These are phyloP conservation scores for Craterocephalus amniculus DNA, from an alignment of 2,797 vertebrate species.

Conservation along the genomic window DNA sequence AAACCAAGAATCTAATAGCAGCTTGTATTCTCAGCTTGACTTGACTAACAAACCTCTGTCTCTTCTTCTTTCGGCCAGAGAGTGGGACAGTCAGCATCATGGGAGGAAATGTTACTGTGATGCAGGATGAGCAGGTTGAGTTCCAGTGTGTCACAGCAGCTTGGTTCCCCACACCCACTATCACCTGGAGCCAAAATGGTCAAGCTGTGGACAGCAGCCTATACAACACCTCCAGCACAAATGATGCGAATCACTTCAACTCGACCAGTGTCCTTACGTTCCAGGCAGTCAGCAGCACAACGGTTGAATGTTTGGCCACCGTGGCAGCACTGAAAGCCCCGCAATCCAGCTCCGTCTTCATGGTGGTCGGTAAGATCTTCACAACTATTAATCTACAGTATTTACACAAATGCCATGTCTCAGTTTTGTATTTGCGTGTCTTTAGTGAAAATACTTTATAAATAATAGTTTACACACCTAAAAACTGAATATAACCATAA, in stretches of 20 bases:
- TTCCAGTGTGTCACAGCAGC: slow-evolving; percentile 65
- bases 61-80: slow-evolving; percentile 53
- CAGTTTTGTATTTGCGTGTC: not conserved
- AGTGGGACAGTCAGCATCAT: slow-evolving; percentile 68
- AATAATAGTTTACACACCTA: too few species aligned
- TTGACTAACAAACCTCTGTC: not conserved
- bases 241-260: slow-evolving; percentile 52
- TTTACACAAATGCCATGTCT: not conserved
- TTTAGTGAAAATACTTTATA: too few species aligned
- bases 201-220: slow-evolving; percentile 32
- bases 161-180: slow-evolving; percentile 72
- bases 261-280: slow-evolving; percentile 70
- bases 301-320: slow-evolving; percentile 66
- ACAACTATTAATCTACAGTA: too few species aligned
- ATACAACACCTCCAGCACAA: slow-evolving; percentile 65
- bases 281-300: slow-evolving; percentile 44
- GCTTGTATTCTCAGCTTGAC: not conserved
- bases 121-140: slow-evolving; percentile 57
- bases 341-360: slow-evolving; percentile 54
- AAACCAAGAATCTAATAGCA: too few species aligned
- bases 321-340: slow-evolving; percentile 54
- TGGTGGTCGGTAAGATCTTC: slow-evolving; percentile 74
- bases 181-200: slow-evolving; percentile 72
- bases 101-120: slow-evolving; percentile 55
- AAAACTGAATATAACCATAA: too few species aligned